Evolutionary conservation across 1,140 invertebrate genomes (phyloP).

Genomic region (Papilio dardanus): DNA sequence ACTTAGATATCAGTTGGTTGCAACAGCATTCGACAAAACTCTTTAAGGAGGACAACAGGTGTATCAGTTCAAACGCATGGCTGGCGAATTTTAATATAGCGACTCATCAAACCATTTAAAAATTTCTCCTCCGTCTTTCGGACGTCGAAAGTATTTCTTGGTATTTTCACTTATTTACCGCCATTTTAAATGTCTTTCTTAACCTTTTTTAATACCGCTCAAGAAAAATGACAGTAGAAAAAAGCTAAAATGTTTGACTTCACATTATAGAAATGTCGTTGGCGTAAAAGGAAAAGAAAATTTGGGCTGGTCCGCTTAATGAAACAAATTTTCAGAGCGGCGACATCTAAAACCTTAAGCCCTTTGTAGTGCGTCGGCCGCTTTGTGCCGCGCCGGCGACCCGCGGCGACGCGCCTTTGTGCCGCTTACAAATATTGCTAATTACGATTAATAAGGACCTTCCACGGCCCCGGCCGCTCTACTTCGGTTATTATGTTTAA

Average conservation of each 20-base stretch:
- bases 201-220: conserved; percentile 1
- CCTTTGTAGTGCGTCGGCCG: conserved; percentile 72
- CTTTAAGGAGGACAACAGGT: not conserved
- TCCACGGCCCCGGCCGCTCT: conserved; percentile 38
- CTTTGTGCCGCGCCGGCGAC: conserved; percentile 68
- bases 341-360: conserved; percentile 77
- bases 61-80: not conserved
- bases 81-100: too few species aligned
- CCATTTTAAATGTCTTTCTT: not conserved
- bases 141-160: not conserved
- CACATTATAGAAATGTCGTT: conserved; percentile 60
- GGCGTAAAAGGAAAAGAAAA: conserved; percentile 70
- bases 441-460: conserved; percentile 75
- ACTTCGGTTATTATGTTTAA: conserved; percentile 44
- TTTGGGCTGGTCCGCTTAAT: conserved; percentile 72
- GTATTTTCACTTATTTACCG: not conserved
- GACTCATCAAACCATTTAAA: too few species aligned
- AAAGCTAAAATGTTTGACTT: conserved; percentile 32
- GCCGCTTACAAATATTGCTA: conserved; percentile 74
- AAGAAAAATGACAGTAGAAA: not conserved
- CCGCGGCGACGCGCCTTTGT: conserved; percentile 69
- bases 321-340: conserved; percentile 78
- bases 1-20: too few species aligned
- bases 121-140: not conserved
- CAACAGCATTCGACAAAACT: too few species aligned